These are phyloP conservation scores for Hycleus cichorii DNA, from an alignment of 1,140 invertebrate genomes.

Conservation along the genomic window DNA sequence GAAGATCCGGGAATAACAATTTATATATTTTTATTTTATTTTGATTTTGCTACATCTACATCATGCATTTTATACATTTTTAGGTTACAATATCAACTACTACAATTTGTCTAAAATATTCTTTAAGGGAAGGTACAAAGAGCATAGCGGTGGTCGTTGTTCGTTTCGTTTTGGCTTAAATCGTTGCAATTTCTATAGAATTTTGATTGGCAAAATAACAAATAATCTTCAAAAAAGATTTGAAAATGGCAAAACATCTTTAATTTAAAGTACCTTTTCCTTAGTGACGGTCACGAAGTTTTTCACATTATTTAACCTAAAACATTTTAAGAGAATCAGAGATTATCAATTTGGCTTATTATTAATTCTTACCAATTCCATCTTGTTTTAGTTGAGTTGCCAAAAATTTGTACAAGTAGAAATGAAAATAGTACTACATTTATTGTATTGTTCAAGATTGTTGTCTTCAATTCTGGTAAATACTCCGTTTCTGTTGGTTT, in stretches of 20 bases:
- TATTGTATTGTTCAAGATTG: background rate
- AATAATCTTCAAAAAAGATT: slow-evolving; percentile 11
- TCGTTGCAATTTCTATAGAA: slow-evolving; percentile 1
- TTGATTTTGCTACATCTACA: too few species aligned
- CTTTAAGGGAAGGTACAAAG: slow-evolving; percentile 6
- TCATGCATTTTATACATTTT: too few species aligned
- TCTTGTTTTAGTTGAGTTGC: slow-evolving; percentile 8
- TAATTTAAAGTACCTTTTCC: slow-evolving; percentile 15
- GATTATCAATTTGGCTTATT: too few species aligned
- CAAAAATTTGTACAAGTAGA: slow-evolving; percentile 7
- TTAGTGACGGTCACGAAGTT: slow-evolving; percentile 16
- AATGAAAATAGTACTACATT: slow-evolving; percentile 1
- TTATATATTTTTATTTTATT: too few species aligned
- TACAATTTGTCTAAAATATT: slow-evolving; percentile 7
- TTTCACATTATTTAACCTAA: slow-evolving; percentile 6
- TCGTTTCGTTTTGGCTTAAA: background rate
- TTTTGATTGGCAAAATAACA: background rate
- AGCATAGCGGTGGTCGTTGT: slow-evolving; percentile 13
- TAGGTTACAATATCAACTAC: too few species aligned
- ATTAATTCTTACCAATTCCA: slow-evolving; percentile 1
- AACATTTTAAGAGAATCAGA: background rate
- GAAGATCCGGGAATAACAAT: too few species aligned
- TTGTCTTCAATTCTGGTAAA: slow-evolving; percentile 6
- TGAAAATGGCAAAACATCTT: background rate
- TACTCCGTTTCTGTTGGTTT: background rate